Percentiles rank a stretch among this genome's conserved stretches.
Conservation (phyloP, 2,113 vertebrate genomes). For the Lutjanus erythropterus region DNA sequence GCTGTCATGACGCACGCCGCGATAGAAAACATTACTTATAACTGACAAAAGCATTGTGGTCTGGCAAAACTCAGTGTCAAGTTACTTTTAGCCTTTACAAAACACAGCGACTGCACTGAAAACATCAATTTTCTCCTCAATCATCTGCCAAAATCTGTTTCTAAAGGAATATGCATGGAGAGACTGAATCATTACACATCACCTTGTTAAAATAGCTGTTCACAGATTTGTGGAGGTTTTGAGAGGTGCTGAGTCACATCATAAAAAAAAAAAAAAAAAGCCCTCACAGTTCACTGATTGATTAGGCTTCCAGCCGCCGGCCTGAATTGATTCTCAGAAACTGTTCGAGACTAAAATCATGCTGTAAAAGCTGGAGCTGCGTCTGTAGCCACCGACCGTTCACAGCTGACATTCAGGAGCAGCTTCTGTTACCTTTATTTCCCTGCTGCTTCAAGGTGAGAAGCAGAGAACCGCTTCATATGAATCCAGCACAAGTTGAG, state of each 20-base stretch:
- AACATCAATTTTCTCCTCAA: background rate
- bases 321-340: background rate
- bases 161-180: background rate
- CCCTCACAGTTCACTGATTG: too few species aligned
- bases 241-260: background rate
- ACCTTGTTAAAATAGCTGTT: background rate
- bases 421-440: too few species aligned
- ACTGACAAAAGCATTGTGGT: background rate
- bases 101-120: background rate
- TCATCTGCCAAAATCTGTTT: background rate
- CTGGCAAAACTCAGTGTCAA: background rate
- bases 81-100: background rate
- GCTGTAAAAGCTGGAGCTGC: background rate
- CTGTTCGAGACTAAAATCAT: background rate
- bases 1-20: background rate
- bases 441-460: background rate
- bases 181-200: background rate
- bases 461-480: background rate
- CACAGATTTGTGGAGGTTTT: background rate
- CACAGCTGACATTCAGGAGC: background rate
- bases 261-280: rapidly evolving
- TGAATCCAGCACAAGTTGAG: background rate
- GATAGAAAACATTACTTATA: background rate
- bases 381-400: too few species aligned
- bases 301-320: background rate